phyloP scores from a whole-genome alignment of 2,113 vertebrate species.

The Alethe castanea region DNA sequence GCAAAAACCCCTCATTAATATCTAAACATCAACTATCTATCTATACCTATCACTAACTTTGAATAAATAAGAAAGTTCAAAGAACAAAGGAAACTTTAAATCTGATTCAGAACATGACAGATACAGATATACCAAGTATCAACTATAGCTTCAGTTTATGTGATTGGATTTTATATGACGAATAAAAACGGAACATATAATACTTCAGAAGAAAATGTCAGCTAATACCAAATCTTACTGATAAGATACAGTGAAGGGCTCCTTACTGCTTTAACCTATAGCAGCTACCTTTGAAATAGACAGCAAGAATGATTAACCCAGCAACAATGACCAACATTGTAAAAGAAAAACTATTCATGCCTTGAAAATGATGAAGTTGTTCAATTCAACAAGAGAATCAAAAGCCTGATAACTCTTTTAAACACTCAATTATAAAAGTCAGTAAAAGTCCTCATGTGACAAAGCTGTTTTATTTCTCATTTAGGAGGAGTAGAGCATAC shows the following conservation, averaged over 20 bases:
- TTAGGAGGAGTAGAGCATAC: not conserved
- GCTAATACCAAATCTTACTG: not conserved
- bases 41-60: not conserved
- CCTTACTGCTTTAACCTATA: not conserved
- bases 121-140: not conserved
- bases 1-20: not conserved
- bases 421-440: not conserved
- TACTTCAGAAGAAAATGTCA: not conserved
- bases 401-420: not conserved
- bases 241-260: not conserved
- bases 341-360: not conserved
- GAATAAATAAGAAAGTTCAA: not conserved
- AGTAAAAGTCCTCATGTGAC: not conserved
- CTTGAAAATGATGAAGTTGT: not conserved
- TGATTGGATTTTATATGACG: not conserved
- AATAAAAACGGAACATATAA: not conserved
- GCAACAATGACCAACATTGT: not conserved
- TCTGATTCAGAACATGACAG: not conserved
- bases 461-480: not conserved
- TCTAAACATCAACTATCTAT: not conserved
- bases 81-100: not conserved
- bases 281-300: not conserved
- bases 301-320: not conserved
- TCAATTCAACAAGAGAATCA: not conserved
- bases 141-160: not conserved